These are phyloP conservation scores for Acanthis flammea DNA, from an alignment of 2,797 vertebrate species.

Conservation along the genomic window DNA sequence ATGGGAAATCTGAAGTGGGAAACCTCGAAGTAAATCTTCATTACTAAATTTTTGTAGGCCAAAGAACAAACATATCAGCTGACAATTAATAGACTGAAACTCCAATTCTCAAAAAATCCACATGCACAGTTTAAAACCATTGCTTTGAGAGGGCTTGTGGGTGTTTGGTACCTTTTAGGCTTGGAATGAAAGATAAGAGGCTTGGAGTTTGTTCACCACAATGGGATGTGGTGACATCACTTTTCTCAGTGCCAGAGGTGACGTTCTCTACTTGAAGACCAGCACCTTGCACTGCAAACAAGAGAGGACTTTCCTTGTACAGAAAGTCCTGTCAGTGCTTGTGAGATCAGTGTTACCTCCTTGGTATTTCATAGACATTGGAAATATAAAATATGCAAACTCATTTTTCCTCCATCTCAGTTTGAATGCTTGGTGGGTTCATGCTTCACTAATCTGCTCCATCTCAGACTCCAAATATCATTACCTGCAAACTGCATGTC, in stretches of 20 bases:
- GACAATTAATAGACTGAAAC: neutral
- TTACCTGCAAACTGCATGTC: conserved; percentile 25
- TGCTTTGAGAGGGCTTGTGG: neutral
- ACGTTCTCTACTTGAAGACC: neutral
- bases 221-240: neutral
- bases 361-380: neutral
- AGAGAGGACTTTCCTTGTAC: neutral
- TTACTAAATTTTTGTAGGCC: neutral
- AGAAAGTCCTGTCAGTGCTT: neutral
- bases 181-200: neutral
- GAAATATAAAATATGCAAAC: conserved; percentile 53
- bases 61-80: neutral
- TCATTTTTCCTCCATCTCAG: conserved; percentile 1
- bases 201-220: neutral
- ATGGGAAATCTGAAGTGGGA: neutral
- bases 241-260: neutral
- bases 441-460: conserved; percentile 33
- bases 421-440: conserved; percentile 40
- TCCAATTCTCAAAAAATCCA: neutral
- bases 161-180: neutral
- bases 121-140: neutral
- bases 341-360: neutral
- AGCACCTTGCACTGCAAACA: neutral
- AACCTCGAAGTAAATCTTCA: neutral
- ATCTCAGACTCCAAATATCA: conserved; percentile 26